Evolutionary conservation across 2,797 vertebrate genomes (phyloP).

Genomic region (Cyprinella venusta): DNA sequence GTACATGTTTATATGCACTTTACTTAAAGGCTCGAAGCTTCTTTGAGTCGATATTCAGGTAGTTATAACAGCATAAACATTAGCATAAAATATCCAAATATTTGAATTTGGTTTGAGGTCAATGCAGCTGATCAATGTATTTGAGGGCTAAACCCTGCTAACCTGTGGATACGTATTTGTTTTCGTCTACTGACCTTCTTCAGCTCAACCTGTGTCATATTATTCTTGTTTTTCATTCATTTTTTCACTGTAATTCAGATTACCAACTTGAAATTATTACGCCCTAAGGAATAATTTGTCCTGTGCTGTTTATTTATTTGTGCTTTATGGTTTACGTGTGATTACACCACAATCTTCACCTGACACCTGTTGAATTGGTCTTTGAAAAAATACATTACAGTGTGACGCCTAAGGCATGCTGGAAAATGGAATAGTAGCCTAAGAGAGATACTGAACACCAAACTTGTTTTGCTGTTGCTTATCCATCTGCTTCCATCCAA

Average conservation of each 20-base stretch:
- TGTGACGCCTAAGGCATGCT: background rate
- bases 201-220: too few species aligned
- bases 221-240: background rate
- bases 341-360: background rate
- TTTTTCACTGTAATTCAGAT: background rate
- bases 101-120: conserved; percentile 18
- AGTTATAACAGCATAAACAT: background rate
- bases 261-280: background rate
- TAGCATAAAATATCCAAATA: conserved; percentile 9
- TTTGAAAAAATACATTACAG: background rate
- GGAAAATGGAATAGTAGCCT: background rate
- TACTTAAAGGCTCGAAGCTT: background rate
- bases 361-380: conserved; percentile 10
- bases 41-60: background rate
- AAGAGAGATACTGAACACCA: background rate
- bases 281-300: background rate
- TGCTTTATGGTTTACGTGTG: background rate
- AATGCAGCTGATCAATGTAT: background rate
- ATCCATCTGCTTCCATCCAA: conserved; percentile 38
- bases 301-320: background rate
- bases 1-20: background rate
- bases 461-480: conserved; percentile 16
- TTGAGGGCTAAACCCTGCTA: background rate
- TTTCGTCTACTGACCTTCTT: too few species aligned
- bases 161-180: background rate